Evolutionary conservation across 2,888 invertebrate species (phyloP), one percentile per base, ranked within the genome.

Genomic region (Rhodophaea formosa): DNA sequence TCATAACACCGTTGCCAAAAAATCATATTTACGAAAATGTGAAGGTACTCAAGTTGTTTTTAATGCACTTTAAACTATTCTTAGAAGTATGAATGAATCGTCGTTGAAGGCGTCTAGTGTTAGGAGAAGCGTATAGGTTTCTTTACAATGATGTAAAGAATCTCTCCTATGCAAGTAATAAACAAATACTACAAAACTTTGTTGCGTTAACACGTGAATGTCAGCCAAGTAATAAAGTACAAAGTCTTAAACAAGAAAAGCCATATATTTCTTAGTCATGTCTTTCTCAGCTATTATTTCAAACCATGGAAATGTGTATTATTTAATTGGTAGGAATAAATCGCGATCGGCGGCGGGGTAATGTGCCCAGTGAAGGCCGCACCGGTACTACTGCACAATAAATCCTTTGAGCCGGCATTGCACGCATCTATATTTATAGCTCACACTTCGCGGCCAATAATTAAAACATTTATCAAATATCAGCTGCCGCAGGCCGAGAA

Each of bases 401-500:
- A 80, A 80, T 81, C 76, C 74, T 74, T 71, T 62, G 64, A 66
- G 65, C 66, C 65, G 64, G 63, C 62, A 65, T 62, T 63, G 60
- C 64, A 70, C 69, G 67, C 63, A 68, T 56, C 59, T 56, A 65
- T 71, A 75, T 78, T 78, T 79, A 81, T 76, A 65, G 65, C 71
- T 67, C 64, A 75, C 79, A 76, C 79, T 74, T 77, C 70, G 68
- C 61, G 67, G 67, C 69, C 69, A 73, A 74, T 77, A 78, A 82
- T 84, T 84, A 83, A 79, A 79, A 79, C 72, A 74, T 77, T 73
- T 66, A 72, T 71, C 72, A 68, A 66, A 66, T 55, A 58, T 61
- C 66, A 59, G 70, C 71, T 64, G 59, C 57, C 43, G 52, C 60
- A 49, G 51, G 42, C 53, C 29, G 51, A 55, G 61, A 58, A 59